Conservation (phyloP, 1,140 invertebrate genomes). For the Asbolus verrucosus region DNA sequence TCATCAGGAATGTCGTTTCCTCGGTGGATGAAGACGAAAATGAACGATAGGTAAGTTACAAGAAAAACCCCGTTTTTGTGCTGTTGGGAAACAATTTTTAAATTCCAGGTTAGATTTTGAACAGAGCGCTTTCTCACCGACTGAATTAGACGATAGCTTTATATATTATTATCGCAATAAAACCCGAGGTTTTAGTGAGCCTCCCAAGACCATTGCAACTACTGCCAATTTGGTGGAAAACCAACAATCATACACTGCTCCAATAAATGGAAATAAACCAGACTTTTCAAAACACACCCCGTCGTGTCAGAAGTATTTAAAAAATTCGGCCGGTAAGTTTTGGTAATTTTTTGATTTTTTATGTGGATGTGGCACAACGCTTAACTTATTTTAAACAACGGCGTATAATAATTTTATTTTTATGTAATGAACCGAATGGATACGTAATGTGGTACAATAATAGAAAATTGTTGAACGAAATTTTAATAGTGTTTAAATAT, state of each 20-base stretch:
- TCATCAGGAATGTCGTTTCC: conserved; percentile 69
- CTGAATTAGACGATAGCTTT: conserved; percentile 77
- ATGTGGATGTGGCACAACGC: no score
- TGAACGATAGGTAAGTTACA: conserved; percentile 56
- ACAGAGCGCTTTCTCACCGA: conserved; percentile 75
- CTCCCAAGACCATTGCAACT: conserved; percentile 53
- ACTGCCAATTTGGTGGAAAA: conserved; percentile 61
- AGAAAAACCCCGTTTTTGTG: no score
- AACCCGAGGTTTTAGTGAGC: conserved; percentile 17
- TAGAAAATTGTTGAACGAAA: no score
- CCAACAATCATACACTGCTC: conserved; percentile 51
- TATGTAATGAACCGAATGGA: no score
- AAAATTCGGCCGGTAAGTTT: conserved; percentile 40
- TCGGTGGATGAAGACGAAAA: conserved; percentile 72
- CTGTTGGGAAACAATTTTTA: no score
- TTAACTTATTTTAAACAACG: no score
- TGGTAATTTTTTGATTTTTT: no score
- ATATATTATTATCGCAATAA: conserved; percentile 64
- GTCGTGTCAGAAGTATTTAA: conserved; percentile 72
- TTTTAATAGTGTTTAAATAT: no score
- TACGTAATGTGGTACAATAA: no score
- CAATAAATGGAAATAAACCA: conserved; percentile 45
- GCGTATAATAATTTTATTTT: no score
- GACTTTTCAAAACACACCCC: conserved; percentile 76
- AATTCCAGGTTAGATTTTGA: conserved; percentile 75